Conservation (phyloP, 2,113 vertebrate genomes). For the Microcebus murinus region DNA sequence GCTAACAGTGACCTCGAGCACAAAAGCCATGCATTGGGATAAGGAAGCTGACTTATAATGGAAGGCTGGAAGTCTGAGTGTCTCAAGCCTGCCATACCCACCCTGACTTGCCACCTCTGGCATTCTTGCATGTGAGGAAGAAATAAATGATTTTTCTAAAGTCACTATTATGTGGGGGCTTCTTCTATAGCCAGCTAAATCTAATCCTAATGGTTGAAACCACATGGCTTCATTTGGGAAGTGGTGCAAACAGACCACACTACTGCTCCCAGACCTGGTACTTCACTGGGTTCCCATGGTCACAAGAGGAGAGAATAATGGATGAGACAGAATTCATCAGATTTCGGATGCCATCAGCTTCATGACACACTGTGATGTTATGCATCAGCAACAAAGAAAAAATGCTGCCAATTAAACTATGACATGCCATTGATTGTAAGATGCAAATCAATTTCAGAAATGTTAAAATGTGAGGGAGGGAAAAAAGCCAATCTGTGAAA, state of each 20-base stretch:
- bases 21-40: neutral
- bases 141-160: neutral
- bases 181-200: neutral
- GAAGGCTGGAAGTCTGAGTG: rapidly evolving
- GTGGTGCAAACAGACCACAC: neutral
- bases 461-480: neutral
- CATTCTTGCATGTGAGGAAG: neutral
- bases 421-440: constrained; percentile 28
- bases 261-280: neutral
- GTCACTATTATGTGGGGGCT: neutral
- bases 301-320: neutral
- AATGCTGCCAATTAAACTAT: constrained; percentile 51
- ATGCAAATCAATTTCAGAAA: constrained; percentile 63
- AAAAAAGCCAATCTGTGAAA: neutral
- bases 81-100: neutral
- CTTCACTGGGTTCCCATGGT: neutral
- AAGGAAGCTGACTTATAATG: neutral
- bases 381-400: constrained; percentile 45
- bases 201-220: neutral
- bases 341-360: neutral
- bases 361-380: constrained; percentile 21
- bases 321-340: neutral
- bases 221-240: neutral
- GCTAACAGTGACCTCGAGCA: neutral
- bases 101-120: neutral